Evolutionary conservation across 1,140 invertebrate genomes (phyloP).

Genomic region (Drosophila biarmipes): DNA sequence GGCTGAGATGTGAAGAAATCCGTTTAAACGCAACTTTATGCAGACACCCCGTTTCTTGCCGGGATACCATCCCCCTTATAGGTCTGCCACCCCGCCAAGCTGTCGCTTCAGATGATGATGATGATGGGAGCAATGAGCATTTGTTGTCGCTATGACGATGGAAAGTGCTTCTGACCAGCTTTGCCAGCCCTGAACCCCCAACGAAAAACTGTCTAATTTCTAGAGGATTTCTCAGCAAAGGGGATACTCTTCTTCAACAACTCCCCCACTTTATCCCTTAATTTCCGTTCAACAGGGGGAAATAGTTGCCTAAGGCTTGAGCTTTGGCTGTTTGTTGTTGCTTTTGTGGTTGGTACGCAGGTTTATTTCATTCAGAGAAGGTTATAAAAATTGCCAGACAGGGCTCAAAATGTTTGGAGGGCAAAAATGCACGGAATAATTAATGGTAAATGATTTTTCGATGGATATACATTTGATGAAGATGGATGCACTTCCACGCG

Average conservation of each 20-base stretch:
- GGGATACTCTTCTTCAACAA: neutral
- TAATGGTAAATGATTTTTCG: slow-evolving; percentile 39
- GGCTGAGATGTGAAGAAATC: slow-evolving; percentile 63
- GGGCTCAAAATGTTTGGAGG: neutral
- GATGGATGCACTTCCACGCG: slow-evolving; percentile 24
- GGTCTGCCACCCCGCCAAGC: slow-evolving; percentile 28
- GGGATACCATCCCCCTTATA: slow-evolving; percentile 12
- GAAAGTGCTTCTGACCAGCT: slow-evolving; percentile 29
- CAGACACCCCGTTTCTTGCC: neutral
- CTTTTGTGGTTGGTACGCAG: slow-evolving; percentile 21
- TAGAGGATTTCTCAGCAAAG: slow-evolving; percentile 5
- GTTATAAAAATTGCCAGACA: slow-evolving; percentile 14
- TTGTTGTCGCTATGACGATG: slow-evolving; percentile 60
- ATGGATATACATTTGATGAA: slow-evolving; percentile 40
- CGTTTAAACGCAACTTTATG: slow-evolving; percentile 73
- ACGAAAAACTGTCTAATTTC: slow-evolving; percentile 16
- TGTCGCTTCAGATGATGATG: slow-evolving; percentile 29
- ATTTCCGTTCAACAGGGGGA: slow-evolving; percentile 16
- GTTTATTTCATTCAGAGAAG: slow-evolving; percentile 16
- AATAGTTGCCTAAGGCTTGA: slow-evolving; percentile 28
- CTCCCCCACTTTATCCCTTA: slow-evolving; percentile 2
- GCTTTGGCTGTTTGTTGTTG: slow-evolving; percentile 50
- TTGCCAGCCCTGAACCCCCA: slow-evolving; percentile 5
- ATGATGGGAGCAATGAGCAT: slow-evolving; percentile 31
- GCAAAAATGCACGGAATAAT: slow-evolving; percentile 20